Base-by-base conservation (phyloP, 2,888 invertebrate genomes). In the Caenorhabditis drosophilae region DNA sequence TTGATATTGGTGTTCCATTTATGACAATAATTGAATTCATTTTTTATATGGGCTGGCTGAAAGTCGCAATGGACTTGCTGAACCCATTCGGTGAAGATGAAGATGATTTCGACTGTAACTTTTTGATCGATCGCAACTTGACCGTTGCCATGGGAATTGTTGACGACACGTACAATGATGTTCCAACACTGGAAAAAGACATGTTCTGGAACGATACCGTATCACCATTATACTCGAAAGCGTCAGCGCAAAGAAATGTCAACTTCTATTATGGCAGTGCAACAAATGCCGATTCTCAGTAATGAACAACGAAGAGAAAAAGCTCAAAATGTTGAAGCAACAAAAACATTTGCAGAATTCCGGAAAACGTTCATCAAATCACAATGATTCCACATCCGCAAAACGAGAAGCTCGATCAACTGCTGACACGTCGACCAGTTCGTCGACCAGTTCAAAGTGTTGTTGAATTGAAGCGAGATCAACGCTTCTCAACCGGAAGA, bases 71-170 rank as follows among this genome's bases (percentile, higher is more conserved):
- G 72, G 72, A 66, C 34, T 61, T 72, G 7, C 35, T 72, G 44
- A 72, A 72, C 48, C 72, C 72, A 11, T 69, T 72, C 26, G 72
- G 72, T 23, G 72, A 72, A 26, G 72, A 72, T 42, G 72, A 72
- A 46, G 72, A 72, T 35, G 72, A 72, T 51, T 72, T 68, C 27
- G 72, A 72, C 44, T 69, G 69, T 35, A 72, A 72, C 40, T 72
- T 72, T 38, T 45, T 72, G 16, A 61, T 72, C 31, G 72, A 72
- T 50, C 40, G 72, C 15, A 72, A 72, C 31, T 40, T 72, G 40
- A 69, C 72, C 7, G 73, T 70, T 2, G 58, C 64, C 2, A 56
- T 70, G 61, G 63, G 64, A 41, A 60, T 64, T 0, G 67, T 67
- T 20, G 68, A 72, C 27, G 72, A 72, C 25, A 55, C 60, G 11